These are phyloP conservation scores for Temnothorax longispinosus DNA, from an alignment of 1,140 invertebrate genomes.

Conservation along the genomic window DNA sequence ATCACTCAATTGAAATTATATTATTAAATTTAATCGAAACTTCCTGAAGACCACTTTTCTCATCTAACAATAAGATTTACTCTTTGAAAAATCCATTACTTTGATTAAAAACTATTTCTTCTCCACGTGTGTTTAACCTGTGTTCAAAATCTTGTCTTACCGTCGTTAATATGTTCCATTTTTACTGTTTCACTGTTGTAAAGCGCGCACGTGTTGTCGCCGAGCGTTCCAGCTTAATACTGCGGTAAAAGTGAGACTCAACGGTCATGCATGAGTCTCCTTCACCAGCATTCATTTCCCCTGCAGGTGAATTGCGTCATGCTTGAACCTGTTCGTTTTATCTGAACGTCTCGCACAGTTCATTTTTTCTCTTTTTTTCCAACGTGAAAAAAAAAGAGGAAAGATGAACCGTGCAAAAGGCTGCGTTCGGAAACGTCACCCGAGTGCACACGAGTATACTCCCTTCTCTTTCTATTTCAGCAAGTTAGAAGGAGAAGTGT, in stretches of 20 bases:
- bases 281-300: background rate
- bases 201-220: background rate
- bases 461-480: too few species aligned
- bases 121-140: background rate
- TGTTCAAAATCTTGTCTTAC: conserved; percentile 13
- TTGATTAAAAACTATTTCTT: background rate
- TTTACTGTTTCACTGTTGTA: background rate
- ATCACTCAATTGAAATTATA: background rate
- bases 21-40: background rate
- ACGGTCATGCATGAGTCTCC: too few species aligned
- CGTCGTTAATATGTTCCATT: conserved; percentile 59
- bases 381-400: too few species aligned
- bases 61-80: background rate
- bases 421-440: too few species aligned
- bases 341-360: too few species aligned
- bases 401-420: too few species aligned
- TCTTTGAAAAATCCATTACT: background rate
- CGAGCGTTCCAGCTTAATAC: background rate
- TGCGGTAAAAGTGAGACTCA: background rate
- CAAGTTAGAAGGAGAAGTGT: too few species aligned
- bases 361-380: too few species aligned
- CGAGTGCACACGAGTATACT: too few species aligned
- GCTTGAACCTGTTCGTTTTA: too few species aligned
- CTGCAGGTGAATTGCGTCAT: background rate
- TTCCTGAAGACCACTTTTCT: background rate